Conservation (phyloP, 2,888 invertebrate species). For the Amblyjoppa proteus region DNA sequence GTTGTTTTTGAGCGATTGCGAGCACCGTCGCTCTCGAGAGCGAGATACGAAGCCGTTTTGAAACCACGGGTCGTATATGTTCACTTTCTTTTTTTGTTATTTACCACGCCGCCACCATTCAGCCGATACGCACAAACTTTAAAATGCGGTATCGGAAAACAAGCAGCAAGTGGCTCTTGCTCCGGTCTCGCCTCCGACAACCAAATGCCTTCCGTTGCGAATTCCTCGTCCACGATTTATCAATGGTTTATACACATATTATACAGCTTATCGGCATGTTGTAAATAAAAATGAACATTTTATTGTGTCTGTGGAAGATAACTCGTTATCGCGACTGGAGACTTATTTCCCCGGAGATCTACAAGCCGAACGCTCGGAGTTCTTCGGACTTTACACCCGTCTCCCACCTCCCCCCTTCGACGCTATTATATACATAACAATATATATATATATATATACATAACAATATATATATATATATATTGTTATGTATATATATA, state of each 20-base stretch:
- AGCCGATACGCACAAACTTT: no score
- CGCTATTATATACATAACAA: background rate
- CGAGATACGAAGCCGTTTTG: no score
- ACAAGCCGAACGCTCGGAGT: background rate
- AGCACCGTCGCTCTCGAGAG: no score
- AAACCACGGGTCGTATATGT: no score
- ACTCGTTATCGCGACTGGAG: constrained; percentile 63
- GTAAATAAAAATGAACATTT: constrained; percentile 74
- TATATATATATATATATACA: no score
- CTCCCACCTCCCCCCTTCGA: background rate
- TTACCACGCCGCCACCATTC: no score
- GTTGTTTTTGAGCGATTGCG: no score
- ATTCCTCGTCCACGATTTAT: background rate
- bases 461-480: no score
- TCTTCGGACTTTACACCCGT: constrained; percentile 11
- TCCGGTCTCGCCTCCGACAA: background rate
- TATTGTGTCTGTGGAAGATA: constrained; percentile 79
- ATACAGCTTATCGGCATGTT: constrained; percentile 58
- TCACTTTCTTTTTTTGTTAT: no score
- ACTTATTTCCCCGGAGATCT: constrained; percentile 46
- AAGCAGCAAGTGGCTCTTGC: background rate
- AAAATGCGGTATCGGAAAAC: background rate
- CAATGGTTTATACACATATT: background rate
- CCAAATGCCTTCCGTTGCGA: background rate
- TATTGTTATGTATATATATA: background rate